phyloP scores from a whole-genome alignment of 2,888 invertebrate genomes.

The Drosophila koepferae region DNA sequence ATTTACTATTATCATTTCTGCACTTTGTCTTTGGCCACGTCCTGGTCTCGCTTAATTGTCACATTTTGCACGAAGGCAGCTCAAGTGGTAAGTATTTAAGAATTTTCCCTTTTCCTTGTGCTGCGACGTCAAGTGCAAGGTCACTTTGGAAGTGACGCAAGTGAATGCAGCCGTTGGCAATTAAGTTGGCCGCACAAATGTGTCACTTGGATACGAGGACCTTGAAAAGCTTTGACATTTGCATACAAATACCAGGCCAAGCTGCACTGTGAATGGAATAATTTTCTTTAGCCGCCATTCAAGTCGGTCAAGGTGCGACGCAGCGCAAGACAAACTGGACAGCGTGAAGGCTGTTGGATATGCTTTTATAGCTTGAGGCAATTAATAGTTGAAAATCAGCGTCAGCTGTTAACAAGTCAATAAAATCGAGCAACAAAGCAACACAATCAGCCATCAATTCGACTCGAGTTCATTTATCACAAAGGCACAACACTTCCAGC shows the following conservation, averaged over 20 bases:
- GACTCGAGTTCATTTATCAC: constrained; percentile 14
- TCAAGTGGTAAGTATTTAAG: constrained; percentile 69
- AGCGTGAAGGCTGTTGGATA: background rate
- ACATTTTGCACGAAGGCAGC: constrained; percentile 54
- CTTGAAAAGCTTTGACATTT: constrained; percentile 66
- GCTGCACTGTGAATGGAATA: constrained; percentile 9
- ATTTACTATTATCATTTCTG: constrained; percentile 35
- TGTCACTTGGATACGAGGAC: constrained; percentile 61
- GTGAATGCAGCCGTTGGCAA: constrained; percentile 27
- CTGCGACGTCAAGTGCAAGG: constrained; percentile 66
- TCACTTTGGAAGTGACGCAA: constrained; percentile 36
- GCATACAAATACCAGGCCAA: constrained; percentile 33
- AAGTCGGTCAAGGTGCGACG: constrained; percentile 49
- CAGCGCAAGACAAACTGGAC: background rate
- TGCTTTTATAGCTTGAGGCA: background rate
- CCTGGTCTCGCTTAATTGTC: constrained; percentile 60
- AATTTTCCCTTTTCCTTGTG: constrained; percentile 15
- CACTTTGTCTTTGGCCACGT: constrained; percentile 29
- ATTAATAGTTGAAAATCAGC: background rate
- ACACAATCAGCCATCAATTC: constrained; percentile 38
- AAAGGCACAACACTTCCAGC: constrained; percentile 7
- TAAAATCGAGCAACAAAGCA: constrained; percentile 20
- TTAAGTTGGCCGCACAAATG: constrained; percentile 53
- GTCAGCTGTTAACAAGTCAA: constrained; percentile 15
- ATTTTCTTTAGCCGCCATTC: constrained; percentile 16